Evolutionary conservation across 2,888 invertebrate species (phyloP).

Genomic region (Pocota personata): DNA sequence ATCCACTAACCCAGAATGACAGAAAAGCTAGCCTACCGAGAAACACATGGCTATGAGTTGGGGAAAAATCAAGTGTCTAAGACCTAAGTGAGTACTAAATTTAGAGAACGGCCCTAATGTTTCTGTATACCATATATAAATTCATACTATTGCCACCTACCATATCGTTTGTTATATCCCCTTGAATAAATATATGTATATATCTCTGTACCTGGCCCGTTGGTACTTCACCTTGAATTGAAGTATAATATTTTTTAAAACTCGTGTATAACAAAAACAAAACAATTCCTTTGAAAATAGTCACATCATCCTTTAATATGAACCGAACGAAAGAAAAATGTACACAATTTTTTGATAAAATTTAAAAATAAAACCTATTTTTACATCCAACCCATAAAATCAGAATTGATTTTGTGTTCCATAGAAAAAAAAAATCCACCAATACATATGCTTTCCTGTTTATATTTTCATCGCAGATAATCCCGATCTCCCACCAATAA

Average conservation of each 20-base stretch:
- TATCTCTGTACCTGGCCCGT: background rate
- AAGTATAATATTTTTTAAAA: background rate
- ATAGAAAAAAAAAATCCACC: background rate
- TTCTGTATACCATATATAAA: no score
- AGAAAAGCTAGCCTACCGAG: no score
- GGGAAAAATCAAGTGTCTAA: no score
- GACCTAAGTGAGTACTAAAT: no score
- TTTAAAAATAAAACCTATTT: constrained; percentile 14
- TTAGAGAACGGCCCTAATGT: no score
- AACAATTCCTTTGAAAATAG: background rate
- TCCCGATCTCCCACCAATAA: constrained; percentile 3
- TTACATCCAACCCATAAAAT: background rate
- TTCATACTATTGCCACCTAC: no score
- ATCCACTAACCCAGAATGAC: no score
- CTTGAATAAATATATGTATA: no score
- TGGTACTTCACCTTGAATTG: background rate
- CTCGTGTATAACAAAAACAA: background rate
- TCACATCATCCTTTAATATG: background rate
- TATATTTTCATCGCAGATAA: constrained; percentile 2
- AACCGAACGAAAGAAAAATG: background rate
- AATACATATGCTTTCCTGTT: background rate
- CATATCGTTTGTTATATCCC: no score
- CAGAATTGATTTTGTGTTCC: constrained; percentile 15
- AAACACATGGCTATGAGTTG: no score
- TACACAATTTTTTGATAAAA: background rate